Conservation (phyloP, 2,113 vertebrate genomes). For the Heterotilapia buettikoferi region DNA sequence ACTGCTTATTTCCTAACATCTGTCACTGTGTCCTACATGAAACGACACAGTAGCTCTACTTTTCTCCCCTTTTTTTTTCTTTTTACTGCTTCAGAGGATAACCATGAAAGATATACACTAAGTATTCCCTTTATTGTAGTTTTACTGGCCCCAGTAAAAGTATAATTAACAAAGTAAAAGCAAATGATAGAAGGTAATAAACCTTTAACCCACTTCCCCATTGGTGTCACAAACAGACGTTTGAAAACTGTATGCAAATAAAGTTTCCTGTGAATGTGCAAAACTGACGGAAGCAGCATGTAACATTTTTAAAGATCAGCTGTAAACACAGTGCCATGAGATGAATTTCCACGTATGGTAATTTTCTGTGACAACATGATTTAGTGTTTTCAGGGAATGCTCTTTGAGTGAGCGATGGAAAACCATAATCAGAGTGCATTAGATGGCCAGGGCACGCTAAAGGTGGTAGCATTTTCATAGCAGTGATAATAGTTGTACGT, state of each 20-base stretch:
- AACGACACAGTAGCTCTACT: neutral
- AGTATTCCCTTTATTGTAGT: neutral
- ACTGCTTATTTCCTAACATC: neutral
- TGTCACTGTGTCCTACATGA: neutral
- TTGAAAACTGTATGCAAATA: conserved; percentile 36
- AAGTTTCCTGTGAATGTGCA: neutral
- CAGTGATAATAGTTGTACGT: neutral
- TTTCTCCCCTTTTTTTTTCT: neutral
- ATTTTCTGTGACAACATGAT: neutral
- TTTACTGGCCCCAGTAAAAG: neutral
- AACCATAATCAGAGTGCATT: neutral
- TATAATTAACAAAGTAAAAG: neutral
- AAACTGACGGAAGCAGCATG: neutral
- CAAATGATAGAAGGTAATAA: neutral
- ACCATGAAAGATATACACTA: neutral
- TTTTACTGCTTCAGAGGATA: neutral
- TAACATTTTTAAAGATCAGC: neutral
- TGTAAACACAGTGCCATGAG: neutral
- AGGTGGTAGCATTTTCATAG: neutral
- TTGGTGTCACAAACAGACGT: neutral
- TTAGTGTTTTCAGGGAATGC: neutral
- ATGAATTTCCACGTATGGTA: neutral
- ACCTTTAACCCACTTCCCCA: neutral
- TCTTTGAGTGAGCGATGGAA: neutral
- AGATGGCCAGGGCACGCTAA: neutral